Percentiles rank a stretch among this genome's conserved stretches.
phyloP scores from a whole-genome alignment of 2,888 invertebrate species.

The Polyploca ridens region DNA sequence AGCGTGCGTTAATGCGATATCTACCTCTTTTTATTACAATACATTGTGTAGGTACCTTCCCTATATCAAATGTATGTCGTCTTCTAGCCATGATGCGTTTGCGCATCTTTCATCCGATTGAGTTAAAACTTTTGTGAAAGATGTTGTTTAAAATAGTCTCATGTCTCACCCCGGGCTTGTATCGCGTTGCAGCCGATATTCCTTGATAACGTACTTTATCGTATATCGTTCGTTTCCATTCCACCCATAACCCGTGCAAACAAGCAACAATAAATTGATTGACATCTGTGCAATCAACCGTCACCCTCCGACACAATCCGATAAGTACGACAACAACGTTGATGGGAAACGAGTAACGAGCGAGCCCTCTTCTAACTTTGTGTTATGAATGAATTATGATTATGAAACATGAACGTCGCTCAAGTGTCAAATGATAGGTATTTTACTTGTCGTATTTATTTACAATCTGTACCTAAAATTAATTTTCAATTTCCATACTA shows the following conservation, averaged over 20 bases:
- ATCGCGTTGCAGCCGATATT: slow-evolving; percentile 14
- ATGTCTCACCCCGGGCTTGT: neutral
- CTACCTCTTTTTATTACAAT: too few relatives aligned
- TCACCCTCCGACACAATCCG: slow-evolving; percentile 40
- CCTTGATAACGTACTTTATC: slow-evolving; percentile 26
- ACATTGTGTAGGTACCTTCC: too few relatives aligned
- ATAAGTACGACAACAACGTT: slow-evolving; percentile 28
- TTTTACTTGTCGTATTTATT: neutral
- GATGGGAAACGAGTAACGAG: slow-evolving; percentile 1
- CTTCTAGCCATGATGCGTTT: too few relatives aligned
- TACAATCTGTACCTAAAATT: neutral
- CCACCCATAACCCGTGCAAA: slow-evolving; percentile 20
- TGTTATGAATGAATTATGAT: slow-evolving; percentile 15
- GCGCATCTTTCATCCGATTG: too few relatives aligned
- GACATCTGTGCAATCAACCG: slow-evolving; percentile 53
- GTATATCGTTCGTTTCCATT: slow-evolving; percentile 14
- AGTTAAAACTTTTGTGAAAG: too few relatives aligned
- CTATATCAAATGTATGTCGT: too few relatives aligned
- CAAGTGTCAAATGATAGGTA: slow-evolving; percentile 11
- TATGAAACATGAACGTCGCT: slow-evolving; percentile 24
- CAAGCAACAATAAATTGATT: slow-evolving; percentile 43
- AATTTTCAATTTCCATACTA: too few relatives aligned
- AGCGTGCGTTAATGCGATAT: too few relatives aligned
- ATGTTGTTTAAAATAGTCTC: neutral
- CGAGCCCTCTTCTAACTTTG: slow-evolving; percentile 10